Percentiles rank a stretch among this genome's conserved stretches.
These are phyloP conservation scores for Drosophila kepulauana DNA, from an alignment of 1,140 invertebrate species.

Conservation along the genomic window DNA sequence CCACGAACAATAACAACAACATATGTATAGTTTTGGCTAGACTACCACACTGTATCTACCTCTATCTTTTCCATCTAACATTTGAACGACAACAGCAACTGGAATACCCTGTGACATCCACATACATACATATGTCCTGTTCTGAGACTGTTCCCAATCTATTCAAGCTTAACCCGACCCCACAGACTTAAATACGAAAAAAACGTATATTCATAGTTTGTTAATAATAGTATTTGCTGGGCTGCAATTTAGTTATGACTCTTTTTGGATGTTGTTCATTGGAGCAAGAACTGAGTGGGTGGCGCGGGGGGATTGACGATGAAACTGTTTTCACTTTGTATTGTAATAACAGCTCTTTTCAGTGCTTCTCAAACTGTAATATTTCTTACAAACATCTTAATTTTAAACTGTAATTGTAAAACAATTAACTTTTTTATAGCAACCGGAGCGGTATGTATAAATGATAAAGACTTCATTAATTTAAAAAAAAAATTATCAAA, in stretches of 20 bases:
- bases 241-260: not conserved
- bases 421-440: slow-evolving; percentile 77
- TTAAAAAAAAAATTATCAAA: slow-evolving; percentile 17
- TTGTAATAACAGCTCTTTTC: slow-evolving; percentile 82
- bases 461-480: slow-evolving; percentile 54
- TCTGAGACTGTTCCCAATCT: too few species aligned
- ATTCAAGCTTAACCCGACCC: too few species aligned
- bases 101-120: too few species aligned
- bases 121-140: too few species aligned
- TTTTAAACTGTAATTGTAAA: slow-evolving; percentile 72
- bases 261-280: not conserved
- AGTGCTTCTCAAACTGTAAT: slow-evolving; percentile 77
- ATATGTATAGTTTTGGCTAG: too few species aligned
- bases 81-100: too few species aligned
- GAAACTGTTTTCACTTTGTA: slow-evolving; percentile 43
- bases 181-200: too few species aligned
- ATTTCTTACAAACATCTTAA: slow-evolving; percentile 46
- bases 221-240: not conserved
- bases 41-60: too few species aligned
- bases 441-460: slow-evolving; percentile 82
- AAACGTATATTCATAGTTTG: too few species aligned
- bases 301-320: not conserved
- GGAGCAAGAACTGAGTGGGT: too few species aligned
- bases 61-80: too few species aligned
- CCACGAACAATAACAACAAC: too few species aligned